Percentiles rank a stretch among this genome's conserved stretches.
Conservation (phyloP, 1,140 invertebrate species). For the Drosophila suzukii region DNA sequence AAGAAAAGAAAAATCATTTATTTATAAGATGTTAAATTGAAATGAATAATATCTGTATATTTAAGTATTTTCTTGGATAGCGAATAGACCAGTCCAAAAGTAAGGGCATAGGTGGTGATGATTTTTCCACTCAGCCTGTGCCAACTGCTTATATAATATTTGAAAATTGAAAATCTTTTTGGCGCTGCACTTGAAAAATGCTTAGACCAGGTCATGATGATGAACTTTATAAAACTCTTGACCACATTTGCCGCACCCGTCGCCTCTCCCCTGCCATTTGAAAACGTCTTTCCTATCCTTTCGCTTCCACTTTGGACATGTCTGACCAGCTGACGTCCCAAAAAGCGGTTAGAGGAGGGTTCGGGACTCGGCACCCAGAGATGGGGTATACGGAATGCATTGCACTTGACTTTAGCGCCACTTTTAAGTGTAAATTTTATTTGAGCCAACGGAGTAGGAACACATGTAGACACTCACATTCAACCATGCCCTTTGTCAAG, state of each 20-base stretch:
- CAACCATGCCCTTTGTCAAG: slow-evolving; percentile 61
- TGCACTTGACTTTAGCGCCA: slow-evolving; percentile 79
- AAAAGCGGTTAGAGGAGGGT: slow-evolving; percentile 5
- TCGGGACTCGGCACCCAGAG: neutral
- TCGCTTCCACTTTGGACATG: slow-evolving; percentile 64
- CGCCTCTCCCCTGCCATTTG: neutral
- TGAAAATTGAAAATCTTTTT: slow-evolving; percentile 81
- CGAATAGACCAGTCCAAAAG: neutral
- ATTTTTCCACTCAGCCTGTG: slow-evolving; percentile 45
- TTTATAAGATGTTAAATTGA: no score
- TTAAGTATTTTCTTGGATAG: neutral
- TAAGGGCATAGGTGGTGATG: slow-evolving; percentile 36
- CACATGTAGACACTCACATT: slow-evolving; percentile 34
- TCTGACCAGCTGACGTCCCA: slow-evolving; percentile 71
- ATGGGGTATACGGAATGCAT: slow-evolving; percentile 32
- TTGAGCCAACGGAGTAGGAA: slow-evolving; percentile 66
- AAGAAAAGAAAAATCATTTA: no score
- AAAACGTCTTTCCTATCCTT: slow-evolving; percentile 5
- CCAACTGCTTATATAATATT: slow-evolving; percentile 76
- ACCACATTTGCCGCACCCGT: slow-evolving; percentile 71
- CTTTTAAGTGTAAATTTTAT: slow-evolving; percentile 82
- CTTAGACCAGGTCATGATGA: slow-evolving; percentile 72
- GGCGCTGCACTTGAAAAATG: slow-evolving; percentile 78
- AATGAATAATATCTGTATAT: neutral
- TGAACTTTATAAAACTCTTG: slow-evolving; percentile 80